Evolutionary conservation across 2,797 vertebrate species (phyloP).

Genomic region (Gorsachius magnificus): DNA sequence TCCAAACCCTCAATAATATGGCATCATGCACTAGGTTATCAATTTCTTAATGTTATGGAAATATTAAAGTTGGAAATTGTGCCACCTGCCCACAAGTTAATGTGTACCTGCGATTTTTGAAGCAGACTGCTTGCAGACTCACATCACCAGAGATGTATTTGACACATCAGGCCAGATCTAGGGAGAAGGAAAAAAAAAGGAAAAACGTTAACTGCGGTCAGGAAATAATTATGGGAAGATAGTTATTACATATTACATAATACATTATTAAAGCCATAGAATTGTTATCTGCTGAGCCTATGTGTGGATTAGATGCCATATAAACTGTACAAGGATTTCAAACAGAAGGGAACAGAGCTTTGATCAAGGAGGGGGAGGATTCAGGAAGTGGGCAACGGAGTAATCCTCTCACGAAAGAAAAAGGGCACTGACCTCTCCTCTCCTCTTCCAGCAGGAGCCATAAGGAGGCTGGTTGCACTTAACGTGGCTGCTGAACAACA

Average conservation of each 20-base stretch:
- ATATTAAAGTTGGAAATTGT: neutral
- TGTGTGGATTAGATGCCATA: neutral
- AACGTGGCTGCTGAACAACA: neutral
- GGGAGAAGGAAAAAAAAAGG: neutral
- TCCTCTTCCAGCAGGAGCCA: accelerated
- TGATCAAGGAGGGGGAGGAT: neutral
- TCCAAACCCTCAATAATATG: neutral
- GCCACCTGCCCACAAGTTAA: neutral
- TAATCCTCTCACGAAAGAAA: accelerated
- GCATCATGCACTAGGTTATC: neutral
- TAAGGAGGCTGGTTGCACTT: neutral
- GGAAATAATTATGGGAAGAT: neutral
- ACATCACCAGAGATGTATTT: neutral
- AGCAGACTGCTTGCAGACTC: neutral
- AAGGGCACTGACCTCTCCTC: neutral
- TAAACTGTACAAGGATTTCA: neutral
- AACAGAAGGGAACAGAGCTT: neutral
- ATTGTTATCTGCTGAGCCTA: neutral
- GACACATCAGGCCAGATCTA: neutral
- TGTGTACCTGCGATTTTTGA: neutral
- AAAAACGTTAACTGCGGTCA: too few relatives aligned
- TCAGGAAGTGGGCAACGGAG: neutral
- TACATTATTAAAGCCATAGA: neutral
- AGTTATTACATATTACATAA: neutral
- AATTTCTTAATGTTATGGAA: neutral